Conservation (phyloP, 35 echinoderm and acorn worm species). For the Eucidaris tribuloides region DNA sequence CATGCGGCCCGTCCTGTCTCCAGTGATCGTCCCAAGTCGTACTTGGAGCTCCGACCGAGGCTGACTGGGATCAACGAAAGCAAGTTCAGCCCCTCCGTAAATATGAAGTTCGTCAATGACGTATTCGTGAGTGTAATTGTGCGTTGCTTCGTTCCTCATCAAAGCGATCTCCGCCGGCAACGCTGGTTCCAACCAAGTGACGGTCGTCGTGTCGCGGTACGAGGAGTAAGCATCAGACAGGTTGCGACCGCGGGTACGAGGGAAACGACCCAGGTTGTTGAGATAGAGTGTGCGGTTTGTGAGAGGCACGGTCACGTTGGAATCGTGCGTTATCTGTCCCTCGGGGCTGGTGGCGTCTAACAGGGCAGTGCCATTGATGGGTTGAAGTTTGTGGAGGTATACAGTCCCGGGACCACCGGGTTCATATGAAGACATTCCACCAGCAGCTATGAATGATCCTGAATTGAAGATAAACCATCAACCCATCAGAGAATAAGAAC, state of each 20-base stretch:
- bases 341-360: constrained; percentile 81
- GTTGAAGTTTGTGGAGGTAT: constrained; percentile 86
- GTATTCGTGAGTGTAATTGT: constrained; percentile 65
- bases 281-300: constrained; percentile 86
- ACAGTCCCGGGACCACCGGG: constrained; percentile 87
- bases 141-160: constrained; percentile 39
- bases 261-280: constrained; percentile 82
- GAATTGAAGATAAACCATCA: background rate
- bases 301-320: constrained; percentile 79
- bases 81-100: constrained; percentile 74
- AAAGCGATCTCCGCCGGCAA: constrained; percentile 41
- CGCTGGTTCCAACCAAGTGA: constrained; percentile 73
- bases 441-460: constrained; percentile 79
- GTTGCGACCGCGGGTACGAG: constrained; percentile 37
- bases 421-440: constrained; percentile 62
- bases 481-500: background rate
- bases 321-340: constrained; percentile 68
- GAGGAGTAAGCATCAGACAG: constrained; percentile 58
- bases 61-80: constrained; percentile 42
- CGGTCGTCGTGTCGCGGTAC: background rate
- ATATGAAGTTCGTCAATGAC: constrained; percentile 86
- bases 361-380: constrained; percentile 56
- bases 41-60: constrained; percentile 30
- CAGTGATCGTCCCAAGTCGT: constrained; percentile 62
- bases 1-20: constrained; percentile 71